Percentiles rank a stretch among this genome's conserved stretches.
Evolutionary conservation across 1,140 invertebrate genomes (phyloP).

Genomic region (Coenobita brevimanus): DNA sequence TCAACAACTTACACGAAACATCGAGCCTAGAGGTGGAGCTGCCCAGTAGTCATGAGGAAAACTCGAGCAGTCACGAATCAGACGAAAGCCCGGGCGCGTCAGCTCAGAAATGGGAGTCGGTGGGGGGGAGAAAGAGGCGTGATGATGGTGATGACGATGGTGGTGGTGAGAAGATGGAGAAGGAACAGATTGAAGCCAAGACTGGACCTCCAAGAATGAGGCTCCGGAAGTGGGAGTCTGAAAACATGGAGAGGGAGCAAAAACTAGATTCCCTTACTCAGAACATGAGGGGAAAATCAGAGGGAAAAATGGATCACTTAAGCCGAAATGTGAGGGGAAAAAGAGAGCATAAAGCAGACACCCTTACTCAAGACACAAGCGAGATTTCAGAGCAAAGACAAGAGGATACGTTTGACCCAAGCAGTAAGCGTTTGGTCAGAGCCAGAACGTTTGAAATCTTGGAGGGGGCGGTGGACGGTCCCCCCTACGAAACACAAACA

Average conservation of each 20-base stretch:
- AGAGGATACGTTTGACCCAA: not conserved
- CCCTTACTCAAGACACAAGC: too few relatives aligned
- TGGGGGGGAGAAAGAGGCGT: too few relatives aligned
- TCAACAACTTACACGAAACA: constrained; percentile 59
- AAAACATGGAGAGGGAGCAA: not conserved
- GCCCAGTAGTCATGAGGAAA: constrained; percentile 63
- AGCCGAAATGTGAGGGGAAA: too few relatives aligned
- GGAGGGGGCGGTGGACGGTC: constrained; percentile 26
- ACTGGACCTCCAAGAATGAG: too few relatives aligned
- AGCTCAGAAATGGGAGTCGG: not conserved
- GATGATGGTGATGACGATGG: too few relatives aligned
- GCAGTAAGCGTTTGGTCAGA: constrained; percentile 53
- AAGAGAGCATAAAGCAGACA: too few relatives aligned
- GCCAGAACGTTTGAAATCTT: constrained; percentile 61
- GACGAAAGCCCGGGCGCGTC: constrained; percentile 37
- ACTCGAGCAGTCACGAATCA: constrained; percentile 62
- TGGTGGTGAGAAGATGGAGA: too few relatives aligned
- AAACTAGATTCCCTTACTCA: not conserved
- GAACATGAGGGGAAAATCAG: not conserved
- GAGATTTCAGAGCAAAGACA: not conserved
- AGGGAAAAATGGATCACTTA: too few relatives aligned
- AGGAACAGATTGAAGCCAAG: too few relatives aligned
- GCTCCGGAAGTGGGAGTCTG: not conserved
- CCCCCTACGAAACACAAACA: not conserved
- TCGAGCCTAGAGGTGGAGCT: constrained; percentile 65